These are phyloP conservation scores for Antitype chi DNA, from an alignment of 2,888 invertebrate species.

Conservation along the genomic window DNA sequence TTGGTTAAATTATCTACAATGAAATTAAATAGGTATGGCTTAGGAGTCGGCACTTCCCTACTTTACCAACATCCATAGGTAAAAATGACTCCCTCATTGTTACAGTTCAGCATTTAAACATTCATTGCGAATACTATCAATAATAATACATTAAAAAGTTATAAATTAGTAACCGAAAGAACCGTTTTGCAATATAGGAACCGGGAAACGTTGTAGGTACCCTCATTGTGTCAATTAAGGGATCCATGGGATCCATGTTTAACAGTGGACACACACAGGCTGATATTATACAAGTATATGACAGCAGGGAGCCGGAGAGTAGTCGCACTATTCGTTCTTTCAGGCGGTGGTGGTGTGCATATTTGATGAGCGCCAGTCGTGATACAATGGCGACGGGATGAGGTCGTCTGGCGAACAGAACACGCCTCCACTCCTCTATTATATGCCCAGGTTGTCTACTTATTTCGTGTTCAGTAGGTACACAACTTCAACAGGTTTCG, in stretches of 20 bases:
- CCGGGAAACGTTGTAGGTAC: background rate
- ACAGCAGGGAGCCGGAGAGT: constrained; percentile 48
- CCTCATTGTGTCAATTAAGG: constrained; percentile 26
- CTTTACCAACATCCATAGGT: background rate
- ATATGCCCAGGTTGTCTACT: constrained; percentile 61
- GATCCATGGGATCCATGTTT: constrained; percentile 13
- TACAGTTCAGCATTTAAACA: background rate
- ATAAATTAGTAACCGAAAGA: background rate
- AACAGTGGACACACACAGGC: constrained; percentile 19
- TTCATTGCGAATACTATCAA: background rate
- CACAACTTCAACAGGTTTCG: constrained; percentile 57
- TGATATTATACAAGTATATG: constrained; percentile 45
- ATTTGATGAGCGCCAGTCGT: constrained; percentile 87
- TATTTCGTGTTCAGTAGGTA: constrained; percentile 52
- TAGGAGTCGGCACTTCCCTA: background rate
- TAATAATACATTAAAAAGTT: background rate
- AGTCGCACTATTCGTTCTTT: constrained; percentile 80
- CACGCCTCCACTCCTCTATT: constrained; percentile 75
- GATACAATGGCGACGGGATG: constrained; percentile 87
- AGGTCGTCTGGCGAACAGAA: constrained; percentile 85
- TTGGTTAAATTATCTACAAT: background rate
- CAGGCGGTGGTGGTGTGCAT: constrained; percentile 83
- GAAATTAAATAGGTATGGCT: background rate
- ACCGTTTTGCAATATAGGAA: background rate
- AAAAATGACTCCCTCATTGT: background rate